phyloP scores from a whole-genome alignment of 1,140 invertebrate species.

The Anthonomus grandis region DNA sequence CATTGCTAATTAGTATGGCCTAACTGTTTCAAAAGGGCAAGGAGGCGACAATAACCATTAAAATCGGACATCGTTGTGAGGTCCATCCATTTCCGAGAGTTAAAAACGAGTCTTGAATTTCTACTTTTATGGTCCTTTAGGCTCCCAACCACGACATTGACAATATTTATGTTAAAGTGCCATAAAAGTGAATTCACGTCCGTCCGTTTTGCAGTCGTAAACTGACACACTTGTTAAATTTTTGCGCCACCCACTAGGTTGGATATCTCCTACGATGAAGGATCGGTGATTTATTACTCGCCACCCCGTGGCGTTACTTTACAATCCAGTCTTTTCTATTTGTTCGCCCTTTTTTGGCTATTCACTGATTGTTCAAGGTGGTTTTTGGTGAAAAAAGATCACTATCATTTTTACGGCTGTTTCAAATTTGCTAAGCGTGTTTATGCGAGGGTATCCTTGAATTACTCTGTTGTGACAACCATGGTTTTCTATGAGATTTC shows the following conservation, averaged over 20 bases:
- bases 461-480: no score
- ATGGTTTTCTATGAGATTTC: no score
- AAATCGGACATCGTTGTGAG: no score
- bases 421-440: conserved; percentile 9
- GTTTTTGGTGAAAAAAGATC: conserved; percentile 12
- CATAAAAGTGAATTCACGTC: conserved; percentile 20
- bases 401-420: conserved; percentile 9
- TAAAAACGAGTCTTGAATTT: conserved; percentile 12
- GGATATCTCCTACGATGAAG: conserved; percentile 14
- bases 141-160: conserved; percentile 22
- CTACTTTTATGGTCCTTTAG: conserved; percentile 9
- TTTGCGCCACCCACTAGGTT: conserved; percentile 17
- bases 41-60: no score
- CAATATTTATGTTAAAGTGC: conserved; percentile 23
- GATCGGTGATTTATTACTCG: conserved; percentile 10
- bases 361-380: conserved; percentile 20
- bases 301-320: conserved; percentile 6
- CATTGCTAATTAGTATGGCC: no score
- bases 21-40: no score
- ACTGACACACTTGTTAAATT: conserved; percentile 19
- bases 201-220: conserved; percentile 16
- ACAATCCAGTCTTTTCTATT: conserved; percentile 5
- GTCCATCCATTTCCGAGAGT: conserved; percentile 1
- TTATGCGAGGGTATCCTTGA: no score
- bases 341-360: conserved; percentile 14